phyloP scores from a whole-genome alignment of 2,888 invertebrate genomes.

The Leptinotarsa tumamoca region DNA sequence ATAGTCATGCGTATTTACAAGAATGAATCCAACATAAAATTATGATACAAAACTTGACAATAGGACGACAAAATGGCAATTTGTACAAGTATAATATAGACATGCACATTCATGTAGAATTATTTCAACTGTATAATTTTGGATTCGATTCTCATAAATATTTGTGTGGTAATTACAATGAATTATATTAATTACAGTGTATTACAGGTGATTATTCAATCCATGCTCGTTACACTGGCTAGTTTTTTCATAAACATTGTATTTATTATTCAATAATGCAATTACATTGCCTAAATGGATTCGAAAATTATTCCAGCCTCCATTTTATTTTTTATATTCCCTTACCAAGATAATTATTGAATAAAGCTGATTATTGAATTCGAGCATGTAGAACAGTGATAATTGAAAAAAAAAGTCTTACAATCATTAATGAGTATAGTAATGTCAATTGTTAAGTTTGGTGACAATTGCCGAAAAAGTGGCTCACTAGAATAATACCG shows the following conservation, averaged over 20 bases:
- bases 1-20: slow-evolving; percentile 39
- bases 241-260: slow-evolving; percentile 53
- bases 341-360: slow-evolving; percentile 27
- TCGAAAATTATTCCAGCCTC: slow-evolving; percentile 41
- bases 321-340: slow-evolving; percentile 34
- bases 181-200: slow-evolving; percentile 54
- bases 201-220: slow-evolving; percentile 53
- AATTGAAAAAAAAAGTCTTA: not conserved
- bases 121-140: slow-evolving; percentile 57
- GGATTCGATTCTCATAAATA: slow-evolving; percentile 60
- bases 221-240: slow-evolving; percentile 54
- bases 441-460: too few species aligned
- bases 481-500: too few species aligned
- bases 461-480: too few species aligned
- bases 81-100: slow-evolving; percentile 55
- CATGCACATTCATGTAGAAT: slow-evolving; percentile 61
- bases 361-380: not conserved
- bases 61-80: slow-evolving; percentile 55
- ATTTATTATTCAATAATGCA: slow-evolving; percentile 53
- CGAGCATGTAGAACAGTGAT: not conserved
- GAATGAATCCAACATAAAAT: slow-evolving; percentile 42
- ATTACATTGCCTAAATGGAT: slow-evolving; percentile 48
- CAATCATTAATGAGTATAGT: not conserved
- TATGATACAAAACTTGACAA: slow-evolving; percentile 44
- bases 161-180: slow-evolving; percentile 57